Conservation (phyloP, 2,113 vertebrate species). For the Rhodinocichla rosea region DNA sequence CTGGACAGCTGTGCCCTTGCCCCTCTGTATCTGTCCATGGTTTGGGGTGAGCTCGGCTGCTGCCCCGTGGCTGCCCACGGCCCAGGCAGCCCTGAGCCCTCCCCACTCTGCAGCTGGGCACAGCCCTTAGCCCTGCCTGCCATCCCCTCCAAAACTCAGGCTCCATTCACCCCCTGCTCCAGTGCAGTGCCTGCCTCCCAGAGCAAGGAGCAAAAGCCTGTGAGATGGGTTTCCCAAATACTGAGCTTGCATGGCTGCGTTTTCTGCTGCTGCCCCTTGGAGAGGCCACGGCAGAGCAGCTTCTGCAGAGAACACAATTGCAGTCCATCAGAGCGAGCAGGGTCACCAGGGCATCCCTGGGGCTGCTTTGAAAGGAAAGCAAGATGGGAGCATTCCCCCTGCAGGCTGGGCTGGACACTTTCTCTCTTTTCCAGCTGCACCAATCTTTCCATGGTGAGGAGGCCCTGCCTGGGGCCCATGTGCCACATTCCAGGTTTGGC, state of each 20-base stretch:
- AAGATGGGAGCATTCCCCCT: background rate
- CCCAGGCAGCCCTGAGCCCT: fast-evolving
- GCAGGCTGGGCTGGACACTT: background rate
- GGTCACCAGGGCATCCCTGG: background rate
- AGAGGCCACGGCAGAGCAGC: background rate
- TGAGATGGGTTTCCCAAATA: background rate
- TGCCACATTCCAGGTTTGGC: fast-evolving
- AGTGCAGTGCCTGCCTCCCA: background rate
- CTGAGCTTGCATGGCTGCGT: background rate
- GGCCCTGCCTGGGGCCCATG: background rate
- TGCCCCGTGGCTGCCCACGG: fast-evolving
- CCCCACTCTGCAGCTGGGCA: fast-evolving
- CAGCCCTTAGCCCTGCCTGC: background rate
- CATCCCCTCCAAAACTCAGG: background rate
- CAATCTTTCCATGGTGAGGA: fast-evolving
- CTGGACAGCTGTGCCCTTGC: background rate
- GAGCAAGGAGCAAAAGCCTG: background rate
- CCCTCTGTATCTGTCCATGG: fast-evolving
- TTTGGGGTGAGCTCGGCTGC: background rate
- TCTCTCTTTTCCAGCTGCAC: background rate
- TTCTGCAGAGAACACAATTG: background rate
- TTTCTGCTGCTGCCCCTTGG: background rate
- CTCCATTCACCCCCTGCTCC: background rate
- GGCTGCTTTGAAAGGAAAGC: background rate
- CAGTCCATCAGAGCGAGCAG: background rate